Evolutionary conservation across 1,140 invertebrate genomes (phyloP), one percentile per base, ranked within the genome.

Genomic region (Helicoverpa zea): DNA sequence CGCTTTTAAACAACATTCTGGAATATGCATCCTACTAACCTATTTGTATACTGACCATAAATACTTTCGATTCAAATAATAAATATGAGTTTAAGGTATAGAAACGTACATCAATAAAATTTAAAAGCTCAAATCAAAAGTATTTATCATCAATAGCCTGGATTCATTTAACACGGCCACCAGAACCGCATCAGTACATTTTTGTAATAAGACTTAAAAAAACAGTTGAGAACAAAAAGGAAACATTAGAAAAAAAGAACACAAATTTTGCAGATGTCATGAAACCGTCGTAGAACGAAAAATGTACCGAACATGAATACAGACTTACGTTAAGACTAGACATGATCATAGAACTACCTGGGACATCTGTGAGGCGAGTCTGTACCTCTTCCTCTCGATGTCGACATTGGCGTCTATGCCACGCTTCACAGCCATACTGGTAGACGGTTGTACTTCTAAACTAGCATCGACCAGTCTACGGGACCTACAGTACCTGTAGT

Each of bases 291-390:
- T 30, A 75, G 12, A 75, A 74, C 2, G 61, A 51, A 63, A 59
- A 16, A 13, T 9, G 30, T 29, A 35, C 16, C 12, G 12, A 2
- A 16, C 63, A 47, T 68, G 61, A 68, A 56, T 58, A 68, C 56
- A 61, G 30, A 78, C 13, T n/a, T 56, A 78, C 52, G 79, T 61
- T 68, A 63, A 83, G 85, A 89, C 83, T 83, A 89, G 84, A 86
- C 70, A 81, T 77, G 61, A 83, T 94, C 92, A 94, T 83, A 93
- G 92, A 81, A 94, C 90, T 12, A 91, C 90, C 79, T 93, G 92
- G 2, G 92, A 92, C 87, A 93, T 88, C 61, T 92, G 90, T 2
- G 89, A 72, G 13, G 88, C 78, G 9, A 92, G 82, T 10, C 93
- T 78, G 80, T 93, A 94, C 63, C 92, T 88, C 74, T 94, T 94